Evolutionary conservation across 2,797 vertebrate genomes (phyloP).

Genomic region (Hemitrygon akajei): DNA sequence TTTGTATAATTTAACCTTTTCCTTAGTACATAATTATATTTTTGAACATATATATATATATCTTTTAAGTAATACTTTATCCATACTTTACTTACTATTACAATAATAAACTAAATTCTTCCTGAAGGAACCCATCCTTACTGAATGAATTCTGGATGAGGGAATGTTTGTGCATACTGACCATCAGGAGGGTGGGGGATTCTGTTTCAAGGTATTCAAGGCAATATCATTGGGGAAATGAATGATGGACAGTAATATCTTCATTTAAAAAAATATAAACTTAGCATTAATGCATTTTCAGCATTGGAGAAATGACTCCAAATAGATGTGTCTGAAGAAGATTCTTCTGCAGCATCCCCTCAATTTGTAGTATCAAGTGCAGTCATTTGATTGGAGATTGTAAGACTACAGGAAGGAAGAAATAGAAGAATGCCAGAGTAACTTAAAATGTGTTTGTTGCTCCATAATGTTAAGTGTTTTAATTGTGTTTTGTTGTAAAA

Average conservation of each 20-base stretch:
- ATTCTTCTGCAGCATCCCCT: neutral
- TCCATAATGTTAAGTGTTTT: too few species aligned
- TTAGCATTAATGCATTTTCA: neutral
- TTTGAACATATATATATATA: neutral
- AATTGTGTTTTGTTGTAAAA: too few species aligned
- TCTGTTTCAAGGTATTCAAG: neutral
- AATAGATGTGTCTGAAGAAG: neutral
- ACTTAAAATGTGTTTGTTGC: too few species aligned
- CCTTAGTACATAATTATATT: neutral
- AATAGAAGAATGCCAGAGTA: too few species aligned
- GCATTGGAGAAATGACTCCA: neutral
- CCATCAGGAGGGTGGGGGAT: too few species aligned
- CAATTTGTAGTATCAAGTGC: neutral
- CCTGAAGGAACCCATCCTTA: too few species aligned
- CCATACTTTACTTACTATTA: neutral
- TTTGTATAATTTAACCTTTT: neutral
- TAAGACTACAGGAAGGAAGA: too few species aligned
- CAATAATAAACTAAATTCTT: neutral
- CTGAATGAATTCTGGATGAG: too few species aligned
- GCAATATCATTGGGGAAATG: neutral
- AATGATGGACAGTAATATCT: neutral
- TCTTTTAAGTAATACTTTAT: too few species aligned
- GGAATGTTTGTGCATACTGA: too few species aligned
- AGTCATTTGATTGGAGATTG: too few species aligned
- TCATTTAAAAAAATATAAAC: neutral